These are phyloP conservation scores for Diarsia rubi DNA, from an alignment of 2,888 invertebrate species.

Conservation along the genomic window DNA sequence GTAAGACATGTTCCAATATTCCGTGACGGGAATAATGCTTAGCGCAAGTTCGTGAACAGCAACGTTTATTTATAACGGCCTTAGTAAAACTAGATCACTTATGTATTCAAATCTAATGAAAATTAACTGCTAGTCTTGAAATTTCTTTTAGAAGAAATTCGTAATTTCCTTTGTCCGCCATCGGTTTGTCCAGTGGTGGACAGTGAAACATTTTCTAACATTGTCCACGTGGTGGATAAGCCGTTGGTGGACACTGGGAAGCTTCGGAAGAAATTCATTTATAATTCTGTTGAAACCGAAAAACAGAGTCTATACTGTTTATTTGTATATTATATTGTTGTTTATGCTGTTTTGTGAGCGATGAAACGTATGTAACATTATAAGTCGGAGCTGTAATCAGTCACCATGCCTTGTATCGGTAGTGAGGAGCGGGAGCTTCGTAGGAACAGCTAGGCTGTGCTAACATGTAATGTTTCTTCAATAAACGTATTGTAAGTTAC, in stretches of 20 bases:
- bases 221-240: too few species aligned
- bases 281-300: neutral
- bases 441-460: slow-evolving; percentile 89
- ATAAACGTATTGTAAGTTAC: slow-evolving; percentile 88
- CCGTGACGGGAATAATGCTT: neutral
- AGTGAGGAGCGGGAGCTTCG: slow-evolving; percentile 79
- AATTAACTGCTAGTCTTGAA: neutral
- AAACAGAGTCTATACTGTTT: neutral
- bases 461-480: slow-evolving; percentile 86
- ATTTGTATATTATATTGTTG: neutral
- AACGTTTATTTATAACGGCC: neutral
- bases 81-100: neutral
- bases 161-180: too few species aligned
- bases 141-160: too few species aligned
- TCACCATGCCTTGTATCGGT: slow-evolving; percentile 82
- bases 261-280: neutral
- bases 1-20: neutral
- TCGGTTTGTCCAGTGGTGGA: too few species aligned
- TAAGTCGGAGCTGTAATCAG: slow-evolving; percentile 69
- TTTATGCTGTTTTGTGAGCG: slow-evolving; percentile 46
- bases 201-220: too few species aligned
- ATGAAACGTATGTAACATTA: slow-evolving; percentile 38
- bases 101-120: neutral
- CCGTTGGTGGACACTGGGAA: too few species aligned
- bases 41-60: neutral